phyloP scores from a whole-genome alignment of 1,140 invertebrate species.

The Achatina immaculata region DNA sequence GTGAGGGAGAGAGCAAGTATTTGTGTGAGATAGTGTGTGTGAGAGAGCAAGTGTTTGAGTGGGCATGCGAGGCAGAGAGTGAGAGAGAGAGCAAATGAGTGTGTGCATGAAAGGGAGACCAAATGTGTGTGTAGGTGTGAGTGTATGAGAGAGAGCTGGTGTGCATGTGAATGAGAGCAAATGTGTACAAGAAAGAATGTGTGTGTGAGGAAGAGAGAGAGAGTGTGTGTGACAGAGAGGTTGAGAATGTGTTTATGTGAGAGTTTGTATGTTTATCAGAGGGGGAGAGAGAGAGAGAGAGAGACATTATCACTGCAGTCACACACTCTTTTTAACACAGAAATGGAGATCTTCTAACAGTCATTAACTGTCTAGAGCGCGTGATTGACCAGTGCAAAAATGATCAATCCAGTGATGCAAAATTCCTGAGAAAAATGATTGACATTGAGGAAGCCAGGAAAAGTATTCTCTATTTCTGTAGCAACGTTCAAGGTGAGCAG shows the following conservation, averaged over 20 bases:
- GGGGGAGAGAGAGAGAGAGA: too few relatives aligned
- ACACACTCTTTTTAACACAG: neutral
- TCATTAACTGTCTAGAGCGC: constrained; percentile 3
- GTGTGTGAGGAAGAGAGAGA: neutral
- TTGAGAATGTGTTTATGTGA: neutral
- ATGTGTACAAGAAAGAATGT: neutral
- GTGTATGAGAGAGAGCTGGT: neutral
- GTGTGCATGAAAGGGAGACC: neutral
- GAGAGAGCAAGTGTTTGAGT: too few relatives aligned
- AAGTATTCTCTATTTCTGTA: constrained; percentile 9
- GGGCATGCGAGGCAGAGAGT: too few relatives aligned
- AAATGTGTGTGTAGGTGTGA: neutral
- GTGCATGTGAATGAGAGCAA: neutral
- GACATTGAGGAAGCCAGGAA: neutral
- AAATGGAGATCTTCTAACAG: constrained; percentile 19
- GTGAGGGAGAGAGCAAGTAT: too few relatives aligned
- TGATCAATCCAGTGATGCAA: neutral
- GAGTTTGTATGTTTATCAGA: neutral
- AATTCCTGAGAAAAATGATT: neutral
- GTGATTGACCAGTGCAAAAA: neutral
- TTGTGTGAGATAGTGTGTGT: too few relatives aligned
- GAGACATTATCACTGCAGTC: neutral
- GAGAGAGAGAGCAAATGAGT: too few relatives aligned
- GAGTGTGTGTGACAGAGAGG: neutral
- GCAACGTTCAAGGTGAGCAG: neutral